These are phyloP conservation scores for Pseudanteris insignis DNA, from an alignment of 2,888 invertebrate genomes.

Conservation along the genomic window DNA sequence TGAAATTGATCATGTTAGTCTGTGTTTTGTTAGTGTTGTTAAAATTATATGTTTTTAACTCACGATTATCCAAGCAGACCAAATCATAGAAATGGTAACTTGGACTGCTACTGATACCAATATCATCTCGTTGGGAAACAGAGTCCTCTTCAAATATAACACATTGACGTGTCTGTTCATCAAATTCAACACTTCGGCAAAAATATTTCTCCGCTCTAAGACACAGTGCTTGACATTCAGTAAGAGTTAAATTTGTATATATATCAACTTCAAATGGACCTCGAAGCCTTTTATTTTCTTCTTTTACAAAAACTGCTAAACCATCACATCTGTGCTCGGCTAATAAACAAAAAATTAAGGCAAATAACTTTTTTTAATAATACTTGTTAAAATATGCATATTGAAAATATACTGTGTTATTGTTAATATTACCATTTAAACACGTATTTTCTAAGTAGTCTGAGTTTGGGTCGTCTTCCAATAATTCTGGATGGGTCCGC, in stretches of 20 bases:
- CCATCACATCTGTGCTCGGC: slow-evolving; percentile 89
- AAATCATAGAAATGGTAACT: slow-evolving; percentile 90
- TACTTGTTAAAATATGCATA: neutral
- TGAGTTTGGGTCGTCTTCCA: slow-evolving; percentile 86
- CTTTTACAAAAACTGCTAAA: slow-evolving; percentile 86
- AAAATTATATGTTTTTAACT: slow-evolving; percentile 66
- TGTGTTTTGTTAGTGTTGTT: slow-evolving; percentile 1
- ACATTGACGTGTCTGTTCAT: slow-evolving; percentile 86
- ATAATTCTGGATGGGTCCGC: slow-evolving; percentile 83
- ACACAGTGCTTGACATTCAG: slow-evolving; percentile 89
- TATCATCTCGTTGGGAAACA: slow-evolving; percentile 87
- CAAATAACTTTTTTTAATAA: neutral
- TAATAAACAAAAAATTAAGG: no score
- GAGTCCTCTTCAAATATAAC: slow-evolving; percentile 93
- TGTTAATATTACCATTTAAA: slow-evolving; percentile 86
- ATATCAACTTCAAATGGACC: slow-evolving; percentile 90
- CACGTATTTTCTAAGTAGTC: slow-evolving; percentile 93
- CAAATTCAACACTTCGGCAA: slow-evolving; percentile 89
- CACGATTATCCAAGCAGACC: slow-evolving; percentile 89
- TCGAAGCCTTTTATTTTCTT: slow-evolving; percentile 86
- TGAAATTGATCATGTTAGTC: neutral
- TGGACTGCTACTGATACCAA: slow-evolving; percentile 84
- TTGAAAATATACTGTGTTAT: slow-evolving; percentile 1
- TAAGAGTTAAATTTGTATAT: slow-evolving; percentile 84
- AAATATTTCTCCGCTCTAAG: slow-evolving; percentile 88